Evolutionary conservation across 2,888 invertebrate genomes (phyloP), one percentile per base, ranked within the genome.

Genomic region (Willowsia nigromaculata): DNA sequence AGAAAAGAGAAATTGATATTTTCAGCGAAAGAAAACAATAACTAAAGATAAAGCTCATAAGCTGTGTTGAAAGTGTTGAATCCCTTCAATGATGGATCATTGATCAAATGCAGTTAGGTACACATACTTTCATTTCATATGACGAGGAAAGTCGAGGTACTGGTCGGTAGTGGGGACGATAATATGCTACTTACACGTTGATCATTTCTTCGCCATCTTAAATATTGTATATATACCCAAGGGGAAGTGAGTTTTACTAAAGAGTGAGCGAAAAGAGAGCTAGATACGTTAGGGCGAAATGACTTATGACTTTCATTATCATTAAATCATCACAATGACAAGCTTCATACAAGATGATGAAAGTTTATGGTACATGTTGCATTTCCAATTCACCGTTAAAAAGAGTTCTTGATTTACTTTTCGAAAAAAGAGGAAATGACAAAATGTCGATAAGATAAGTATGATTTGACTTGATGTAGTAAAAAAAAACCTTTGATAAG

Each of bases 81-180:
- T 56, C 56, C 78, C 56, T 56, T 78, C 37, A 27, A 53, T 78
- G 78, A 82, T 82, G 76, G 88, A 88, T 82, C 88, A 82, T 83
- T 59, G 50, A 76, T 88, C 88, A 76, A 71, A 18, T 33, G 15
- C 15, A 74, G 74, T 33, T 74, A 50, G 30, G 15, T n/a, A 37
- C 1, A 33, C n/a, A 33, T 5, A 43, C 37, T 37, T 30, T 74
- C 15, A 15, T 27, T 5, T 62, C 13, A 18, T n/a, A 33, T 1
- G 18, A 18, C n/a, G 18, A n/a, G 50, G 18, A 50, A 43, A 43
- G 43, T 43, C 1, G 43, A 3, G 1, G 43, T n/a, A n/a, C n/a
- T n/a, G n/a, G n/a, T n/a, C n/a, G n/a, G n/a, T n/a, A n/a, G n/a
- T 43, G 4, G 37, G 43, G 43, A 43, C 11, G 11, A 43, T 43